Evolutionary conservation across 2,888 invertebrate genomes (phyloP).

Genomic region (Loripinus fragilis): DNA sequence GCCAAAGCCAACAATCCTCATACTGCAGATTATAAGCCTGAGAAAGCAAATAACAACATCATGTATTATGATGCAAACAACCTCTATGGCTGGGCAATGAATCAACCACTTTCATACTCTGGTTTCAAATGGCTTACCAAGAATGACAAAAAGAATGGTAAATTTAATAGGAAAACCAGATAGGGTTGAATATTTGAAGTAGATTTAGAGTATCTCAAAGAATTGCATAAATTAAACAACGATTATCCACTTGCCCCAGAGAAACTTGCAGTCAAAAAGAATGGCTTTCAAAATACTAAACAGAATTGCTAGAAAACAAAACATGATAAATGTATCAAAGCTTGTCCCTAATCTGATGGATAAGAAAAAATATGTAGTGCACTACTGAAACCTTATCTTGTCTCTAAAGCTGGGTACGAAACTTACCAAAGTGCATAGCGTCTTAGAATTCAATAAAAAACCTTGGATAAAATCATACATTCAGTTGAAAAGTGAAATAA

Average conservation of each 20-base stretch:
- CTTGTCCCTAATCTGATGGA: too few species aligned
- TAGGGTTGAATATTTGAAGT: slow-evolving; percentile 24
- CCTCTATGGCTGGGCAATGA: slow-evolving; percentile 34
- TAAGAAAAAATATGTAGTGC: background rate
- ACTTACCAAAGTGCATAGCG: background rate
- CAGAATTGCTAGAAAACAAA: background rate
- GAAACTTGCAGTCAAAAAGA: background rate
- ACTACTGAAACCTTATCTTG: background rate
- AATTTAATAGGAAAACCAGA: slow-evolving; percentile 24
- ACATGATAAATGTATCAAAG: too few species aligned
- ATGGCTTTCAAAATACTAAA: background rate
- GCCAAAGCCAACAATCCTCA: slow-evolving; percentile 72
- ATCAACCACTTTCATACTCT: slow-evolving; percentile 62
- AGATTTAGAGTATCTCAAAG: slow-evolving; percentile 21
- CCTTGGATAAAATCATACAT: too few species aligned
- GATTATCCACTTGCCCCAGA: background rate
- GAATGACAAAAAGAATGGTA: slow-evolving; percentile 53
- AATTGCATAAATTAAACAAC: background rate
- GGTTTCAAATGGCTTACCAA: slow-evolving; percentile 72
- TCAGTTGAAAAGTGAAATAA: too few species aligned
- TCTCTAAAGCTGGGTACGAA: background rate
- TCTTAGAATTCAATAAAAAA: too few species aligned
- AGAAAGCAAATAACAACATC: background rate
- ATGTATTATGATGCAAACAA: slow-evolving; percentile 36
- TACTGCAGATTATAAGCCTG: slow-evolving; percentile 22